Evolutionary conservation across 2,113 vertebrate genomes (phyloP).

Genomic region (Camelus dromedarius): DNA sequence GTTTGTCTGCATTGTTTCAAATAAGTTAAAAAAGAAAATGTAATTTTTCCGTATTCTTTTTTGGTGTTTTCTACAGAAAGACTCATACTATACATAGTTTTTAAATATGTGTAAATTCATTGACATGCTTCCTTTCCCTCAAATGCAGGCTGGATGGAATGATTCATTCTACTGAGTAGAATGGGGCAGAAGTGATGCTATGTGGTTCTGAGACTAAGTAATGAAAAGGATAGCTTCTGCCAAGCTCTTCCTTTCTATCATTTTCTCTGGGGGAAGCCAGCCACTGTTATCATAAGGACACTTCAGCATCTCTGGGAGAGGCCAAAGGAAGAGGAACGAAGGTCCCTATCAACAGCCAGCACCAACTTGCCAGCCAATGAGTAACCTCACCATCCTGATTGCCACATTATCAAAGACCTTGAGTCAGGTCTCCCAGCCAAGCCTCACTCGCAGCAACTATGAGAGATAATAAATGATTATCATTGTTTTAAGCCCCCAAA

Average conservation of each 20-base stretch:
- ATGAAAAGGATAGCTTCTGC: neutral
- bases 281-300: neutral
- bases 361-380: neutral
- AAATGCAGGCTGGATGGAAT: neutral
- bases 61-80: neutral
- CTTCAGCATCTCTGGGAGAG: neutral
- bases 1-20: neutral
- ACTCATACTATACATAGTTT: neutral
- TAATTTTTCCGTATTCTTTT: neutral
- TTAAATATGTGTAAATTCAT: neutral
- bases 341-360: neutral
- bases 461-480: neutral
- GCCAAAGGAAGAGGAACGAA: neutral
- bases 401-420: neutral
- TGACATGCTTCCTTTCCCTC: neutral
- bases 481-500: neutral
- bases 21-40: constrained; percentile 31
- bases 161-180: neutral
- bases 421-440: neutral
- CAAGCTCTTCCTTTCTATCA: neutral
- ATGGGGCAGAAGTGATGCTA: neutral
- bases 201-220: neutral
- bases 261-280: neutral
- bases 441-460: neutral
- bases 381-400: neutral